Conservation (phyloP, 2,888 invertebrate genomes). For the Timema podura region DNA sequence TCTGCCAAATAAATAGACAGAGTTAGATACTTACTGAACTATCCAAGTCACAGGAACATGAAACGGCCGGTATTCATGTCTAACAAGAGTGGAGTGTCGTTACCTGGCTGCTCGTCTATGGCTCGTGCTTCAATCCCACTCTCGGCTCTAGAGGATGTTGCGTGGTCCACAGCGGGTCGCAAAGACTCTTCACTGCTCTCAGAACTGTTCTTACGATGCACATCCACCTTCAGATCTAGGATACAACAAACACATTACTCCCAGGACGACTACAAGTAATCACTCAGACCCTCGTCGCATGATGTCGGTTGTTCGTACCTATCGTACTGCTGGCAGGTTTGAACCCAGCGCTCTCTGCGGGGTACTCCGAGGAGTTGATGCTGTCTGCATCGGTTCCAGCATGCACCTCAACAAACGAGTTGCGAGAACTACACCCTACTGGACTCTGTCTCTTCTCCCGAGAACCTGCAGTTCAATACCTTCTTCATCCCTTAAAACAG, state of each 20-base stretch:
- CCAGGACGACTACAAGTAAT: no score
- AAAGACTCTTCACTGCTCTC: constrained; percentile 73
- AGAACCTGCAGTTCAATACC: constrained; percentile 81
- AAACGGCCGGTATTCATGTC: no score
- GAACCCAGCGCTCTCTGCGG: constrained; percentile 22
- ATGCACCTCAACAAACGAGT: constrained; percentile 57
- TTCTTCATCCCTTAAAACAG: constrained; percentile 50
- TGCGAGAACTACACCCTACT: constrained; percentile 60
- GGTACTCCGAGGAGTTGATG: constrained; percentile 42
- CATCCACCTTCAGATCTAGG: constrained; percentile 85
- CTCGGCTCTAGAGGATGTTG: no score
- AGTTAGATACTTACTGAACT: no score
- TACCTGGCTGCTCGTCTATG: no score
- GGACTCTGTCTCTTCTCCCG: constrained; percentile 33
- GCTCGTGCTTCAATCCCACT: no score
- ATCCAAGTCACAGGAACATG: no score
- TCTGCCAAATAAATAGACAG: no score
- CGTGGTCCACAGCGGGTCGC: constrained; percentile 46
- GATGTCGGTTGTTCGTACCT: constrained; percentile 46
- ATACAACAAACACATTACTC: neutral
- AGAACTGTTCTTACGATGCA: constrained; percentile 86
- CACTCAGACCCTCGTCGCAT: no score
- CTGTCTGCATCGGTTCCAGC: constrained; percentile 49
- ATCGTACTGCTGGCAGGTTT: constrained; percentile 53
- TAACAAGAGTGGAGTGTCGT: no score